Evolutionary conservation across 2,888 invertebrate species (phyloP).

Genomic region (Ceratothoa steindachneri): DNA sequence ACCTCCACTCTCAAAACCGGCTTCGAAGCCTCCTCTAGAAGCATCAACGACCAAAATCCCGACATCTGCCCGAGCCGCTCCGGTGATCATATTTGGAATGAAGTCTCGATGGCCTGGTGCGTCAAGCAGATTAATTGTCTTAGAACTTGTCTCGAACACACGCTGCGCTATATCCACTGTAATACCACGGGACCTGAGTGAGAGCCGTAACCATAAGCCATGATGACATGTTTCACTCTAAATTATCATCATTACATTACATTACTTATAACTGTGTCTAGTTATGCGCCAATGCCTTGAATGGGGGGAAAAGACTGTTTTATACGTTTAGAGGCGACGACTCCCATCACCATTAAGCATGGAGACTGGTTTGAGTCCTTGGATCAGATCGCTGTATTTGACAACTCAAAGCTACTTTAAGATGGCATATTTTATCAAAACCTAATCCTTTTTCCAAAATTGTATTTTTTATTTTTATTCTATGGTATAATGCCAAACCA

Average conservation of each 20-base stretch:
- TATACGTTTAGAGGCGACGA: too few species aligned
- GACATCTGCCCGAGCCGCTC: constrained; percentile 96
- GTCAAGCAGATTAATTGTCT: constrained; percentile 78
- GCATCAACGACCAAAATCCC: constrained; percentile 95
- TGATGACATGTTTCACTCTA: neutral
- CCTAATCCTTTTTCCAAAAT: too few species aligned
- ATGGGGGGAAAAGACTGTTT: too few species aligned
- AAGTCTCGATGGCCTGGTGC: constrained; percentile 99
- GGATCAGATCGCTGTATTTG: too few species aligned
- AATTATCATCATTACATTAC: neutral
- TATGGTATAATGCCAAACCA: too few species aligned
- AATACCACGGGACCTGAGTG: constrained; percentile 76
- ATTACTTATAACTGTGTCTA: neutral
- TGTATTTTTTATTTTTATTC: too few species aligned
- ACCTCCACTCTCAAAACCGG: constrained; percentile 95
- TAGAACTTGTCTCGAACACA: constrained; percentile 81
- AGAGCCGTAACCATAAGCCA: too few species aligned
- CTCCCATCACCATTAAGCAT: too few species aligned
- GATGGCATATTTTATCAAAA: too few species aligned
- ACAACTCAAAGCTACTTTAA: too few species aligned
- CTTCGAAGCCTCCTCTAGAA: constrained; percentile 91
- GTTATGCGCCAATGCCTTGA: too few species aligned
- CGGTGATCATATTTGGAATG: constrained; percentile 99
- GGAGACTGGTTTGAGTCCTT: too few species aligned
- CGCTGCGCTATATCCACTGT: constrained; percentile 97